These are phyloP conservation scores for Artibeus lituratus DNA, from an alignment of 2,797 vertebrate genomes.

Conservation along the genomic window DNA sequence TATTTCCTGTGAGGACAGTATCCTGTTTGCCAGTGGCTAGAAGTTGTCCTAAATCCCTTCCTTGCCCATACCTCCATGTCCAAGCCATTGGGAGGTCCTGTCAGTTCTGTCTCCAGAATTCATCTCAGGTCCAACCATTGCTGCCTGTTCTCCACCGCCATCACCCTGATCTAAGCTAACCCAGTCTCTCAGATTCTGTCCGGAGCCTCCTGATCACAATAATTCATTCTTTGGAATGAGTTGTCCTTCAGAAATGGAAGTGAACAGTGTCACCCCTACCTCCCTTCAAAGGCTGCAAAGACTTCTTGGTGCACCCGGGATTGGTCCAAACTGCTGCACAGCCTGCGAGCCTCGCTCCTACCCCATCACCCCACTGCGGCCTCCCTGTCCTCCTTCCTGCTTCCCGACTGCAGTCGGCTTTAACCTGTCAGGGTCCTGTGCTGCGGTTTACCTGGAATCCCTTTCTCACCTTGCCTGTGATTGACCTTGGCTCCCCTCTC, in stretches of 20 bases:
- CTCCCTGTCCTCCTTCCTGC: too few relatives aligned
- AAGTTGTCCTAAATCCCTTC: background rate
- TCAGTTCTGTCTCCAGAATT: background rate
- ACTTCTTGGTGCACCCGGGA: background rate
- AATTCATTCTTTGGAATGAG: background rate
- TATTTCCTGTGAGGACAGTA: background rate
- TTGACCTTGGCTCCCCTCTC: background rate
- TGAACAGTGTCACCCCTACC: background rate
- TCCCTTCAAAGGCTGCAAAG: background rate
- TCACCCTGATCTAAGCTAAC: background rate
- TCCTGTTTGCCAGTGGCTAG: background rate
- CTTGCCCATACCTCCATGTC: background rate
- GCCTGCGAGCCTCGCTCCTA: background rate
- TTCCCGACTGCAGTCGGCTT: background rate
- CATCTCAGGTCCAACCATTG: background rate
- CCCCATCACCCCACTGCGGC: background rate
- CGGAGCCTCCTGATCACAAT: background rate
- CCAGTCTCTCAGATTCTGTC: background rate
- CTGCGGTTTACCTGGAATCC: background rate
- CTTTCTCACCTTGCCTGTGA: background rate
- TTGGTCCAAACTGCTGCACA: background rate
- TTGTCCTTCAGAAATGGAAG: background rate
- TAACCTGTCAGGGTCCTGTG: background rate
- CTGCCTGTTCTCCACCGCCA: too few relatives aligned
- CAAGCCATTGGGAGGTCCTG: background rate